Percentiles rank a stretch among this genome's conserved stretches.
phyloP scores from a whole-genome alignment of 2,888 invertebrate species.

The Seladonia tumulorum region DNA sequence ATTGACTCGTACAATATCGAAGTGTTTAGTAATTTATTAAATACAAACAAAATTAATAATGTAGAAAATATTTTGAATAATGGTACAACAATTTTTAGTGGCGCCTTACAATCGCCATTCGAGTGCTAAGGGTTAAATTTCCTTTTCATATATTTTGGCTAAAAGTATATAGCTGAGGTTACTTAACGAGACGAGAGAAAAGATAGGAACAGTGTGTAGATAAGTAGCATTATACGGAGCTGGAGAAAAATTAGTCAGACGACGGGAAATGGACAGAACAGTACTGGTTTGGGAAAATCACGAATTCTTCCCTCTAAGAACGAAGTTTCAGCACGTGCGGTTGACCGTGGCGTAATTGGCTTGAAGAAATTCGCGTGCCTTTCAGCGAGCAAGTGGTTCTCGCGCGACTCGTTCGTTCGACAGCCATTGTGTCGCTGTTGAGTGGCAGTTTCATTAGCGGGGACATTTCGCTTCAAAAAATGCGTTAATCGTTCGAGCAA shows the following conservation, averaged over 20 bases:
- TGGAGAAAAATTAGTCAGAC: background rate
- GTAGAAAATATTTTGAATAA: too few relatives aligned
- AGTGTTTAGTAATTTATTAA: too few relatives aligned
- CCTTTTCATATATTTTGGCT: too few relatives aligned
- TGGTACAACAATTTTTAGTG: too few relatives aligned
- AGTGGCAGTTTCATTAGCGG: constrained; percentile 55
- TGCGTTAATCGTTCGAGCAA: constrained; percentile 25
- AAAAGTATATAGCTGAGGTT: too few relatives aligned
- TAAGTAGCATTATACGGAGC: background rate
- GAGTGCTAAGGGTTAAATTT: too few relatives aligned
- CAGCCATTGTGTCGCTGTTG: constrained; percentile 22
- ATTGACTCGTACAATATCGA: too few relatives aligned
- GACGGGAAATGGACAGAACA: background rate
- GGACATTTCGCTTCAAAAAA: constrained; percentile 27
- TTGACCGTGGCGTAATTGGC: constrained; percentile 41
- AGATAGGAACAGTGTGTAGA: background rate
- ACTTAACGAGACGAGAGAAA: background rate
- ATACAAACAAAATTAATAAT: too few relatives aligned
- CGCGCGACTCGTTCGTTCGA: background rate
- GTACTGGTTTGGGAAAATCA: background rate
- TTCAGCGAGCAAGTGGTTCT: constrained; percentile 8
- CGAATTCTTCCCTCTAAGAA: background rate
- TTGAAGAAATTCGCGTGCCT: constrained; percentile 31
- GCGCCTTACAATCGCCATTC: too few relatives aligned
- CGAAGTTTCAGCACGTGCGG: constrained; percentile 2